A percentile compares a stretch with the other conserved stretches of the same genome.
These are phyloP conservation scores for Euphonia xanthogaster DNA, from an alignment of 2,797 vertebrate genomes.

Conservation along the genomic window DNA sequence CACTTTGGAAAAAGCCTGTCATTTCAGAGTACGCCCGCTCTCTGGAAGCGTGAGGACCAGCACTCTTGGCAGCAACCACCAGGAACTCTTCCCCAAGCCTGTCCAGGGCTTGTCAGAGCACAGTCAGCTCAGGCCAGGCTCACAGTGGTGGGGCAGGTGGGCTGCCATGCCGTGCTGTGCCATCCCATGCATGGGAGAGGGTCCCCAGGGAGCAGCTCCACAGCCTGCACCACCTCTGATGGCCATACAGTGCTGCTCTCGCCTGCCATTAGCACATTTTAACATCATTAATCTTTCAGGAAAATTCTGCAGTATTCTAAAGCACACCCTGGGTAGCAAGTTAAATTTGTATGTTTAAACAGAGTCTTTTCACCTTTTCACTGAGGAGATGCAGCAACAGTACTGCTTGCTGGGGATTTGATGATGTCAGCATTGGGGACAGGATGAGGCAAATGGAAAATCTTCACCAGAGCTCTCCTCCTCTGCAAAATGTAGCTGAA, in stretches of 20 bases:
- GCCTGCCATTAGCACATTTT: not conserved
- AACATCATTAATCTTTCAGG: slow-evolving; percentile 41
- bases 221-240: not conserved
- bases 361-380: not conserved
- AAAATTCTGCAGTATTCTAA: not conserved
- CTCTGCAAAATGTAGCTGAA: not conserved
- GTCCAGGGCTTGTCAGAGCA: not conserved
- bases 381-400: not conserved
- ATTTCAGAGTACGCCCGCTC: not conserved
- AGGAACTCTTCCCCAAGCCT: not conserved
- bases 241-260: rapidly evolving
- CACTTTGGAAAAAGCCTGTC: not conserved
- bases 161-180: not conserved
- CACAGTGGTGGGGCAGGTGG: not conserved
- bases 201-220: not conserved
- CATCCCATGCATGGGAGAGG: not conserved
- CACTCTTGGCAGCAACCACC: not conserved
- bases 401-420: not conserved
- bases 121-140: not conserved
- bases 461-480: not conserved
- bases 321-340: not conserved
- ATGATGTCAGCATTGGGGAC: not conserved
- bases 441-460: not conserved
- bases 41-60: not conserved
- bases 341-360: not conserved